phyloP scores from a whole-genome alignment of 2,888 invertebrate genomes.

The Apamea crenata region DNA sequence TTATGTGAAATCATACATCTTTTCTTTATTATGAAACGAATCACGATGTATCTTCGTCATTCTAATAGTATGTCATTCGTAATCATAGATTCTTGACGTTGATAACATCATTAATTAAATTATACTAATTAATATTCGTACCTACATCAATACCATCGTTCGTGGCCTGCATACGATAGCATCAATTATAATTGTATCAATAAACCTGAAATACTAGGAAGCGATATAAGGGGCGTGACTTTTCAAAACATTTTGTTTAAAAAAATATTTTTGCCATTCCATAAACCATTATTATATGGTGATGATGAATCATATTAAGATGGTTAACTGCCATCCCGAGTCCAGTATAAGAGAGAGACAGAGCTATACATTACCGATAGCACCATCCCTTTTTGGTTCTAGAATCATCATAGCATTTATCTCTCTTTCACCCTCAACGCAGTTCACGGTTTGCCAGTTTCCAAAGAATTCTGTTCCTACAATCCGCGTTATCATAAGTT shows the following conservation, averaged over 20 bases:
- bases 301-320: too few species aligned
- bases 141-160: constrained; percentile 2
- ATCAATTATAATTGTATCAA: constrained; percentile 4
- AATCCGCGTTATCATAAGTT: not conserved
- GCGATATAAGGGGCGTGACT: not conserved
- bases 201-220: constrained; percentile 6
- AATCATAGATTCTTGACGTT: constrained; percentile 16
- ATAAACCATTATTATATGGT: too few species aligned
- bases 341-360: too few species aligned
- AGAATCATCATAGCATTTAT: too few species aligned
- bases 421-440: not conserved
- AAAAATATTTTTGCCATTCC: not conserved
- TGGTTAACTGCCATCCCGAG: too few species aligned
- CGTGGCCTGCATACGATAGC: not conserved
- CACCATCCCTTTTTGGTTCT: too few species aligned
- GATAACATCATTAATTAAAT: constrained; percentile 26
- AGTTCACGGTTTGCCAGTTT: not conserved
- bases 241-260: not conserved
- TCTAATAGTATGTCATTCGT: constrained; percentile 23
- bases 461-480: not conserved
- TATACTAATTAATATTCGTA: constrained; percentile 19
- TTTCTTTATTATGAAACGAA: constrained; percentile 23
- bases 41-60: constrained; percentile 38
- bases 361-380: too few species aligned
- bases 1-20: not conserved